phyloP scores from a whole-genome alignment of 1,140 invertebrate genomes.

The Pemphigus obesinymphae region DNA sequence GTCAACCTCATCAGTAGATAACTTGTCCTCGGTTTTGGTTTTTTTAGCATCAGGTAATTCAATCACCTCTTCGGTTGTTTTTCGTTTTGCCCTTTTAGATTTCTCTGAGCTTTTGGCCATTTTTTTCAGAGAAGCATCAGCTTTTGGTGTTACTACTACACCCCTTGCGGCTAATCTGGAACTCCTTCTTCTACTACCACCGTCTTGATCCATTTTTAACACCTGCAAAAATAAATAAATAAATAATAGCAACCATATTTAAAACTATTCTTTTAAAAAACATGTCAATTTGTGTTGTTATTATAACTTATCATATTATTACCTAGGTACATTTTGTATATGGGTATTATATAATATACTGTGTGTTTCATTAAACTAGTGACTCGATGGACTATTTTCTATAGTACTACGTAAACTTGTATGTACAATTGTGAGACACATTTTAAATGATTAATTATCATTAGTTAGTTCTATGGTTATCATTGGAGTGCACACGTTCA shows the following conservation, averaged over 20 bases:
- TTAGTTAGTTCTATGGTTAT: too few species aligned
- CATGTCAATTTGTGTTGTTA: too few species aligned
- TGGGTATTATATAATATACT: too few species aligned
- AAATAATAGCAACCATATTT: neutral
- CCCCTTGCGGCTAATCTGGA: constrained; percentile 1
- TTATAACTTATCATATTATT: too few species aligned
- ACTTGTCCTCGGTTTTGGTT: neutral
- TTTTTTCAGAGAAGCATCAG: neutral
- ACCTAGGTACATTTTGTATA: too few species aligned
- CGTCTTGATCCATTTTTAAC: constrained; percentile 21
- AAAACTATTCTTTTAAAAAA: too few species aligned
- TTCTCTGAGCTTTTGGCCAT: neutral
- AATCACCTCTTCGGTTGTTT: neutral
- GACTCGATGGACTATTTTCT: too few species aligned
- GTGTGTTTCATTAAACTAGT: too few species aligned
- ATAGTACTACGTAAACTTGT: too few species aligned
- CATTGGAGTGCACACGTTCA: too few species aligned
- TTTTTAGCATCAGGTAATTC: neutral
- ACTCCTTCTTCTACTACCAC: neutral
- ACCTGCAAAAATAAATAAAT: neutral
- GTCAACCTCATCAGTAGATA: neutral
- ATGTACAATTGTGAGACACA: too few species aligned
- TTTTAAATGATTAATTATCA: too few species aligned
- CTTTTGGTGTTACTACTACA: neutral
- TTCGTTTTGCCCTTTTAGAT: constrained; percentile 18